phyloP scores from a whole-genome alignment of 2,797 vertebrate species.

The Myripristis murdjan region DNA sequence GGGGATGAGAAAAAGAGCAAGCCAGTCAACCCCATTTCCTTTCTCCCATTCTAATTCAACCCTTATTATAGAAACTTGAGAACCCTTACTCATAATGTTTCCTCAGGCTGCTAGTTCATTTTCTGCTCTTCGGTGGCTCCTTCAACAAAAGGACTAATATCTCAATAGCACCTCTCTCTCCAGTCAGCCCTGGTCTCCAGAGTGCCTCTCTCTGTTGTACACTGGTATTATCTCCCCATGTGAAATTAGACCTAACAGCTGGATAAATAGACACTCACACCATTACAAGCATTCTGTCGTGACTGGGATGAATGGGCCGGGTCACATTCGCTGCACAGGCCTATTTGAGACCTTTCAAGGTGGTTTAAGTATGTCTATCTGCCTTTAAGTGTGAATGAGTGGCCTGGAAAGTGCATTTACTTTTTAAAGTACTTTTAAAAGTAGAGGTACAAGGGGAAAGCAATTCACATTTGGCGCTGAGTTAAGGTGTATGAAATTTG shows the following conservation, averaged over 20 bases:
- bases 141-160: conserved; percentile 34
- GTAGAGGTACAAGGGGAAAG: no score
- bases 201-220: conserved; percentile 24
- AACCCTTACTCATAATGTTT: conserved; percentile 14
- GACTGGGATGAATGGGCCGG: neutral
- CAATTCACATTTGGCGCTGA: no score
- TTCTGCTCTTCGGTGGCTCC: conserved; percentile 24
- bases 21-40: neutral
- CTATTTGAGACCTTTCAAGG: conserved; percentile 19
- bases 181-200: conserved; percentile 26
- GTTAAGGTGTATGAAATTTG: no score
- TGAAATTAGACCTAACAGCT: conserved; percentile 33
- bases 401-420: neutral
- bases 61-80: conserved; percentile 25
- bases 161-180: conserved; percentile 25
- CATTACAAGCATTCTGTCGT: conserved; percentile 17
- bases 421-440: conserved; percentile 8
- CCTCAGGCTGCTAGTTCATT: conserved; percentile 6
- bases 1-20: neutral
- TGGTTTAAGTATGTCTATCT: conserved; percentile 2
- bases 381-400: conserved; percentile 2
- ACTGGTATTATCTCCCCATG: conserved; percentile 30
- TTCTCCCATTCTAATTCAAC: neutral
- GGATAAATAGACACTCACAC: conserved; percentile 24
- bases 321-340: conserved; percentile 3